Evolutionary conservation across 2,113 vertebrate species (phyloP), one percentile per base, ranked within the genome.

Genomic region (Hystrix brachyura): DNA sequence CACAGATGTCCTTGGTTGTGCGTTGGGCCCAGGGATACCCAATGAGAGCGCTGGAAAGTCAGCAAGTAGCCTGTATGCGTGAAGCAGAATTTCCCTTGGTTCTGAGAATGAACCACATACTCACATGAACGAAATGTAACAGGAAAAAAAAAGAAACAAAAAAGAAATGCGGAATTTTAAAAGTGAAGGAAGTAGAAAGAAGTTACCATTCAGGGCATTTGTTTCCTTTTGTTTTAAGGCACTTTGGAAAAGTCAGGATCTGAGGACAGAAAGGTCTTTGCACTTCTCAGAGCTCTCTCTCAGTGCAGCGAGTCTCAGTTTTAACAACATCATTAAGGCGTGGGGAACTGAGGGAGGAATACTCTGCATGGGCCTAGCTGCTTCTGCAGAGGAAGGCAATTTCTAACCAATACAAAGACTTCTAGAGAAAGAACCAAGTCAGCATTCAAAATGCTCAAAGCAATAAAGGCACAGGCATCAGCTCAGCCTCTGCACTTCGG

Each of bases 201-300:
- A 86, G 43, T 92, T 59, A 90, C 78, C 81, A 48, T 67, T 91
- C 92, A 96, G 92, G 85, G 78, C 78, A 78, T 87, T 57, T 88
- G 74, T 83, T 92, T 94, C 34, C n/a, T 87, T 67, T 91, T 91
- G 92, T 97, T 97, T 96, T 97, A 98, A 98, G 98, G 98, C 97
- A 98, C 98, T 87, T 78, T 71, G 69, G 67, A 96, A 96, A 97
- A 98, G 87, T 76, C 62, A 95, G 90, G 78, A 93, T 92, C 88
- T 83, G n/a, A 87, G 78, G 95, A 60, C 88, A 96, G 71, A 12
- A 15, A 86, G 86, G 59, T 78, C 89, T 53, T 83, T 3, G 29
- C 15, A n/a, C 94, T 93, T 94, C 93, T 3, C 7, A 14, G 1
- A 4, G 67, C 15, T 83, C 60, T 32, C 67, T 97, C 55, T 79